A percentile compares a stretch with the other conserved stretches of the same genome.
These are phyloP conservation scores for Panthera uncia DNA, from an alignment of 2,113 vertebrate species.

Conservation along the genomic window DNA sequence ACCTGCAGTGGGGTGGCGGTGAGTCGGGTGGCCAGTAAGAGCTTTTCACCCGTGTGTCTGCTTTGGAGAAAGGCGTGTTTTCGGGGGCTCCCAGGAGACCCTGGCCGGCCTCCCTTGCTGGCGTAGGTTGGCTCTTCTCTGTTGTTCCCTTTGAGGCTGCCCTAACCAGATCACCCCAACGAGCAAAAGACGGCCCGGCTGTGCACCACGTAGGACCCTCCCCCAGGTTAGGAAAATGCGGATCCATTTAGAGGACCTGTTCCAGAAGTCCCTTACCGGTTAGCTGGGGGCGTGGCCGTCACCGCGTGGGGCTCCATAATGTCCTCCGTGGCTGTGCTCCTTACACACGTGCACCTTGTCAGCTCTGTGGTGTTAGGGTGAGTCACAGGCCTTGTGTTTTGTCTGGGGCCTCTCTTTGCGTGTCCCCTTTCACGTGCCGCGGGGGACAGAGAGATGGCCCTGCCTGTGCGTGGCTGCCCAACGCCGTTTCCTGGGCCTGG, in stretches of 20 bases:
- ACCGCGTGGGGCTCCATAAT: rapidly evolving
- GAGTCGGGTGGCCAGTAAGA: background rate
- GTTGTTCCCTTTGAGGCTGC: too few relatives aligned
- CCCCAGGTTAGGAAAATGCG: background rate
- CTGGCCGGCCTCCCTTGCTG: background rate
- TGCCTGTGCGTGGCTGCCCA: background rate
- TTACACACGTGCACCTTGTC: rapidly evolving
- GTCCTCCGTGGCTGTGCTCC: background rate
- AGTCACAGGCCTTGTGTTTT: background rate
- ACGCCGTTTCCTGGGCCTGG: background rate
- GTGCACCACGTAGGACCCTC: too few relatives aligned
- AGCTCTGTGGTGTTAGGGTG: background rate
- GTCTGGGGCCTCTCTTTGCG: background rate
- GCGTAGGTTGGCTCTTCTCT: rapidly evolving
- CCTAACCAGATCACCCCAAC: rapidly evolving
- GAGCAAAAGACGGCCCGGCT: background rate
- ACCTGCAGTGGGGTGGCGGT: background rate
- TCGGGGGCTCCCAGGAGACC: background rate
- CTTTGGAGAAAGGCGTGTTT: background rate
- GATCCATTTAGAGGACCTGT: rapidly evolving
- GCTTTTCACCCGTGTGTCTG: too few relatives aligned
- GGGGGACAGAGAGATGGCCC: background rate
- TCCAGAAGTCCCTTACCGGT: background rate
- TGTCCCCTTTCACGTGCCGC: too few relatives aligned
- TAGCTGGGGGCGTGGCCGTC: background rate